Evolutionary conservation across 2,797 vertebrate genomes (phyloP).

Genomic region (Benthosema pterotum): DNA sequence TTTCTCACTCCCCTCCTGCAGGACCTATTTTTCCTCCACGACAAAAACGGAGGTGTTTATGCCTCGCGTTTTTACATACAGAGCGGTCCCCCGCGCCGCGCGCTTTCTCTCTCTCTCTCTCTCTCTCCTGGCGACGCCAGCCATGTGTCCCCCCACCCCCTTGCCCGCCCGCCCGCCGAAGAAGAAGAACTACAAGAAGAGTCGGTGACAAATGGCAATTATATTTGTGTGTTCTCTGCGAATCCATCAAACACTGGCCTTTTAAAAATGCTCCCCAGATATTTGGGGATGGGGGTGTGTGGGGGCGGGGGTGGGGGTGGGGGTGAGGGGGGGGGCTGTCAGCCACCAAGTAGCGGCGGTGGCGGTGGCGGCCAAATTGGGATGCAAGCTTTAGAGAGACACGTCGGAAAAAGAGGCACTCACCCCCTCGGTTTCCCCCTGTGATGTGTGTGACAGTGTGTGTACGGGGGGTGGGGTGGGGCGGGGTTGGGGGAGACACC

Average conservation of each 20-base stretch:
- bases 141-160: constrained; percentile 58
- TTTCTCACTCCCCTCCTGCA: constrained; percentile 78
- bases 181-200: too few species aligned
- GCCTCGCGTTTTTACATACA: constrained; percentile 81
- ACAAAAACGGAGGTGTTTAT: constrained; percentile 78
- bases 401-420: constrained; percentile 81
- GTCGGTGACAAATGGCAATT: constrained; percentile 89
- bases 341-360: too few species aligned
- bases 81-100: constrained; percentile 64
- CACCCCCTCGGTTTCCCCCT: constrained; percentile 79
- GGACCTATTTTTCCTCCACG: constrained; percentile 84
- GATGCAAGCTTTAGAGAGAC: constrained; percentile 86
- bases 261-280: constrained; percentile 89
- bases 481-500: constrained; percentile 80
- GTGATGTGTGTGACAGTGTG: constrained; percentile 88
- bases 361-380: constrained; percentile 85
- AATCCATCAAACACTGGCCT: constrained; percentile 89
- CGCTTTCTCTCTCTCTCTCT: too few species aligned
- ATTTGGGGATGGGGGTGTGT: too few species aligned
- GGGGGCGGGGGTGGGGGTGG: too few species aligned
- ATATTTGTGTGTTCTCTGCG: constrained; percentile 90
- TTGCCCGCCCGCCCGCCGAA: constrained; percentile 69
- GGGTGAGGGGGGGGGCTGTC: too few species aligned
- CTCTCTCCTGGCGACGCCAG: too few species aligned
- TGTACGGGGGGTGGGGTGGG: too few species aligned